These are phyloP conservation scores for Callosobruchus maculatus DNA, from an alignment of 2,888 invertebrate species.

Conservation along the genomic window DNA sequence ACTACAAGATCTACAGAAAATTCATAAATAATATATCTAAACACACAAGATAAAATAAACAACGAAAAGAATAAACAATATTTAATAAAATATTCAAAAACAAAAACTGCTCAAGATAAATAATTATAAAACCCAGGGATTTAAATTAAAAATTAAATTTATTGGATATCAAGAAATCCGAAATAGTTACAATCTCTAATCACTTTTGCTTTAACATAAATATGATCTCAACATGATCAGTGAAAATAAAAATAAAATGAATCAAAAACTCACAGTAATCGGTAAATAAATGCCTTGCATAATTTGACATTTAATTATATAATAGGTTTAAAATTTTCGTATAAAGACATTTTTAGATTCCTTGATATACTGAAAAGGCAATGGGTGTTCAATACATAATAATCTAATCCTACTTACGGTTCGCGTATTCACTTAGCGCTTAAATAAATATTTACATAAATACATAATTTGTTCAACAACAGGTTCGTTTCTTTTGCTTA, in stretches of 20 bases:
- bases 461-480: slow-evolving; percentile 4
- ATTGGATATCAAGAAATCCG: neutral
- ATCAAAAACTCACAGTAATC: neutral
- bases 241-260: neutral
- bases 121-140: slow-evolving; percentile 8
- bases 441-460: slow-evolving; percentile 18
- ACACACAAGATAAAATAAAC: neutral
- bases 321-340: neutral
- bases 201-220: neutral
- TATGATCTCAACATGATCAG: neutral
- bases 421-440: slow-evolving; percentile 6
- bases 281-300: neutral
- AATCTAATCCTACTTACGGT: neutral
- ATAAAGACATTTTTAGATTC: neutral
- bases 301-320: too few species aligned
- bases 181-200: neutral
- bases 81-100: slow-evolving; percentile 12
- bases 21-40: neutral
- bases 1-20: neutral
- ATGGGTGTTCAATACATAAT: neutral
- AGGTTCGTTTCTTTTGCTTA: slow-evolving; percentile 1
- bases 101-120: slow-evolving; percentile 13
- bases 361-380: neutral
- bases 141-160: slow-evolving; percentile 13
- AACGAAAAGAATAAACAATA: slow-evolving; percentile 7